These are phyloP conservation scores for Coremacera marginata DNA, from an alignment of 2,888 invertebrate genomes.

Conservation along the genomic window DNA sequence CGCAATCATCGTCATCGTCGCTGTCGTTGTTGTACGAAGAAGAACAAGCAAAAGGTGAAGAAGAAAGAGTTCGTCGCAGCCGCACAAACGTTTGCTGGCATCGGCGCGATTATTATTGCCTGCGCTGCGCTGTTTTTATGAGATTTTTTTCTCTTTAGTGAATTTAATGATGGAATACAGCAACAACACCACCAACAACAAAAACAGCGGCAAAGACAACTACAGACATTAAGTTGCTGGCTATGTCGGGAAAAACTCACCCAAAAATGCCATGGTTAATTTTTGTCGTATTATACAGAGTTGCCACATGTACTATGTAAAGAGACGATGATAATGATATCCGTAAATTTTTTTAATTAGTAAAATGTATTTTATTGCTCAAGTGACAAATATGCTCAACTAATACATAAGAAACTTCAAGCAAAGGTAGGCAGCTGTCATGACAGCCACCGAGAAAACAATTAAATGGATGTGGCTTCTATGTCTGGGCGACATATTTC, in stretches of 20 bases:
- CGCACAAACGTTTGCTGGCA: conserved; percentile 17
- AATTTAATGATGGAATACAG: conserved; percentile 31
- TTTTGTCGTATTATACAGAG: conserved; percentile 13
- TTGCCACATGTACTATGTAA: conserved; percentile 8
- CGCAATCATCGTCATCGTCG: conserved; percentile 20
- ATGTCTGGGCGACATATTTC: too few relatives aligned
- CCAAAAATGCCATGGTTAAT: conserved; percentile 34
- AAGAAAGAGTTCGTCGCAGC: conserved; percentile 27
- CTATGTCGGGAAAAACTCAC: conserved; percentile 25
- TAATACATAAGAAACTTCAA: too few relatives aligned
- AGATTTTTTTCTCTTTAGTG: conserved; percentile 13
- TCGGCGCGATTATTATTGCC: conserved; percentile 12
- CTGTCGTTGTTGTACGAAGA: neutral
- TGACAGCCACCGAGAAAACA: too few relatives aligned
- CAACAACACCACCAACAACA: conserved; percentile 17
- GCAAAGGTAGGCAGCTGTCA: too few relatives aligned
- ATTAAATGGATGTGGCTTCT: too few relatives aligned
- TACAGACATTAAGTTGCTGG: conserved; percentile 18
- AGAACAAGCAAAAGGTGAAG: neutral
- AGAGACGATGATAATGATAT: conserved; percentile 3
- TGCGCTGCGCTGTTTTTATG: conserved; percentile 21
- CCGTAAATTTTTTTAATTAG: conserved; percentile 1
- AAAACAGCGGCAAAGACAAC: neutral
- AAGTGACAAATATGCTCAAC: too few relatives aligned
- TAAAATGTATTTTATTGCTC: neutral